These are phyloP conservation scores for Clarias pachynema DNA, from an alignment of 2,797 vertebrate genomes.

Conservation along the genomic window DNA sequence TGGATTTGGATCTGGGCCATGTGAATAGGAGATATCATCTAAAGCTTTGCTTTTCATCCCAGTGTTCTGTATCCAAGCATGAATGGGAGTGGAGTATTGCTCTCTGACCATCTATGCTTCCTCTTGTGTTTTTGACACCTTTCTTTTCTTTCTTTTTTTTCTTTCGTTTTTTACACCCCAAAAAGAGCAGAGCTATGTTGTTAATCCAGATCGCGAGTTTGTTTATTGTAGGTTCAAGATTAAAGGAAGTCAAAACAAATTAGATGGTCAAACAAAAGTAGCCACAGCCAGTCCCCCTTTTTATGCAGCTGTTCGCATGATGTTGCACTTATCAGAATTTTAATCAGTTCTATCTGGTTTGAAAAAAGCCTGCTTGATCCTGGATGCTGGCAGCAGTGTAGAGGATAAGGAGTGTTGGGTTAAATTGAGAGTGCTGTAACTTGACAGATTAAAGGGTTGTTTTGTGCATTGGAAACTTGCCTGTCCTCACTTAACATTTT, in stretches of 20 bases:
- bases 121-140: constrained; percentile 27
- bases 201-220: constrained; percentile 59
- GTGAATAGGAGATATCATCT: constrained; percentile 53
- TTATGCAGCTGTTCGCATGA: constrained; percentile 50
- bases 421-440: constrained; percentile 64
- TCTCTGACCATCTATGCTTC: constrained; percentile 64
- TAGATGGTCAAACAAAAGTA: constrained; percentile 57
- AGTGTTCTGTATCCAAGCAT: constrained; percentile 39
- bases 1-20: constrained; percentile 57
- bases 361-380: constrained; percentile 68
- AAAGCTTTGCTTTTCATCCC: constrained; percentile 57
- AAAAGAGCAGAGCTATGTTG: constrained; percentile 45
- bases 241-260: constrained; percentile 75
- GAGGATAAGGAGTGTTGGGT: constrained; percentile 48
- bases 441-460: constrained; percentile 69
- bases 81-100: constrained; percentile 49
- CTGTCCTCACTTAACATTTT: constrained; percentile 57
- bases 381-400: constrained; percentile 48
- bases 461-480: constrained; percentile 23
- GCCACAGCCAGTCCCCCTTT: constrained; percentile 61
- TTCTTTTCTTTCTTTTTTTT: constrained; percentile 45
- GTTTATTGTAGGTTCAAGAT: constrained; percentile 68
- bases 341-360: constrained; percentile 71
- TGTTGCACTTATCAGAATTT: constrained; percentile 69
- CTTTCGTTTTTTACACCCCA: background rate